Base-by-base conservation (phyloP, 53 echinoderm and acorn worm species). In the Mesocentrotus franciscanus region DNA sequence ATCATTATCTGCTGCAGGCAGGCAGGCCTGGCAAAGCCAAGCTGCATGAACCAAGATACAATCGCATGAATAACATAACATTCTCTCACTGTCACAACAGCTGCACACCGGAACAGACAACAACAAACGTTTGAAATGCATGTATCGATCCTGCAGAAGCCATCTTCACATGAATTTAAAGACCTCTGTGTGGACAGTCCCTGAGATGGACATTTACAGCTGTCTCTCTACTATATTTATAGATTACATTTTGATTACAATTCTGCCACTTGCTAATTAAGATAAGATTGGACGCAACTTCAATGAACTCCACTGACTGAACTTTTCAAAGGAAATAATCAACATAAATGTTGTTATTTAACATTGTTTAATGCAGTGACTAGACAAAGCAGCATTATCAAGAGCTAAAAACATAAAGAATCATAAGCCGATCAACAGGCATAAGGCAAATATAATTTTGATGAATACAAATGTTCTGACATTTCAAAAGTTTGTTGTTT, bases 91-190 rank as follows among this genome's bases (percentile, higher is more conserved):
- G 91, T 66, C 91, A 39, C 22, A 66, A 91, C 91, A 91, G 91
- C 91, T 91, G 91, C 66, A 18, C 91, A 66, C 66, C 66, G 91
- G 91, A 91, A 91, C 91, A 91, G 91, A 91, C 91, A 91, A 91
- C 91, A 91, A 91, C 91, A 91, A 91, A 91, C 91, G 91, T 91
- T 66, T 91, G 91, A 61, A 91, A 61, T 24, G 14, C 61, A 91
- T 91, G 68, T 58, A 91, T 91, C 91, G 62, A 91, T 91, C 91
- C 66, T 36, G 91, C 18, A 61, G 58, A 87, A 87, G 27, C 58
- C 87, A 87, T 87, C 87, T 87, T 87, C 87, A 87, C 87, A 87
- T 87, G 57, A 87, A 13, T 87, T 87, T 87, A 87, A 87, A 87
- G 87, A 26, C 56, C 87, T n/a, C 58, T 27, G 11, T 58, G 87